Percentiles rank a stretch among this genome's conserved stretches.
Evolutionary conservation across 1,140 invertebrate species (phyloP).

Genomic region (Aphaenogaster ashmeadi): DNA sequence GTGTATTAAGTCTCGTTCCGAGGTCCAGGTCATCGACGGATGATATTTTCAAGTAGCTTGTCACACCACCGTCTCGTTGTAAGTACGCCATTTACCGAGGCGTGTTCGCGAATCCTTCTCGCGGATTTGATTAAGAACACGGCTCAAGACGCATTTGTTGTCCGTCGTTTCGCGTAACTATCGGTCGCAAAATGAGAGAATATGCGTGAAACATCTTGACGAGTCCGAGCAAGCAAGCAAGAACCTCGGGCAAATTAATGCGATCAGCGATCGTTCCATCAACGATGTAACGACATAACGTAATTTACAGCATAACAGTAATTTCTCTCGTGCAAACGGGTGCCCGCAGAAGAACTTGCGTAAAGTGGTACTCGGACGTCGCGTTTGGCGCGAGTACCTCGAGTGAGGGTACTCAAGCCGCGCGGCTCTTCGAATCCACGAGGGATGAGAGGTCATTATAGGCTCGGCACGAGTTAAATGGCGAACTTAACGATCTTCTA

Average conservation of each 20-base stretch:
- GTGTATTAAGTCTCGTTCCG: slow-evolving; percentile 4
- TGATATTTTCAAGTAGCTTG: slow-evolving; percentile 41
- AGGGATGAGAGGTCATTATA: slow-evolving; percentile 74
- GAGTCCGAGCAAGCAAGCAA: neutral
- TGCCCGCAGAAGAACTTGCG: slow-evolving; percentile 36
- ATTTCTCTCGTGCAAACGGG: slow-evolving; percentile 16
- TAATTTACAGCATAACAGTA: slow-evolving; percentile 43
- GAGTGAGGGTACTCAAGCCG: neutral
- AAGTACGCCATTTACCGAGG: neutral
- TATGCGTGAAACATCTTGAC: neutral
- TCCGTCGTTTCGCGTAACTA: neutral
- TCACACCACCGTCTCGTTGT: neutral
- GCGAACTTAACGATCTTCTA: slow-evolving; percentile 71
- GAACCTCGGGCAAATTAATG: slow-evolving; percentile 20
- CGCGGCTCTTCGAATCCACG: slow-evolving; percentile 42
- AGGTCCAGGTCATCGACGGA: neutral
- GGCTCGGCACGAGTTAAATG: slow-evolving; percentile 72
- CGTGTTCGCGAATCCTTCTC: neutral
- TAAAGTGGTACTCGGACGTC: slow-evolving; percentile 41
- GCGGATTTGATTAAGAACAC: slow-evolving; percentile 25
- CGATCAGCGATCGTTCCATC: slow-evolving; percentile 30
- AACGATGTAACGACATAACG: slow-evolving; percentile 30
- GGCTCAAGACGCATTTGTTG: neutral
- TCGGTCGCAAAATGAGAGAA: neutral
- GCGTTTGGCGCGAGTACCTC: slow-evolving; percentile 34